A percentile compares a stretch with the other conserved stretches of the same genome.
These are phyloP conservation scores for Malurus leucopterus DNA, from an alignment of 2,797 vertebrate genomes.

Conservation along the genomic window DNA sequence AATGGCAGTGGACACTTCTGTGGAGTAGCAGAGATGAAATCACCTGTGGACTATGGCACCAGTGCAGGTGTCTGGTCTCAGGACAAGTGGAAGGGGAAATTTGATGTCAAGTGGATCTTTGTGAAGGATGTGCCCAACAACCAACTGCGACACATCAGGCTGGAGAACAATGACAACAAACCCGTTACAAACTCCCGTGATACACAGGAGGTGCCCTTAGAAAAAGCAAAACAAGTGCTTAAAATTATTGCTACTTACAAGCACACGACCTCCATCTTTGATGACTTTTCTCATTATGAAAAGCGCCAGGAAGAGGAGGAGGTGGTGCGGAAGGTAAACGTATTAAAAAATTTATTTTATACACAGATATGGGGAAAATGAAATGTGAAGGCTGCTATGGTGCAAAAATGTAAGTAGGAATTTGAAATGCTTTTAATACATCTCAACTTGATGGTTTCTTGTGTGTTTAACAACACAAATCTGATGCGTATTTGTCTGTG, in stretches of 20 bases:
- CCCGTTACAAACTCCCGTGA: slow-evolving; percentile 96
- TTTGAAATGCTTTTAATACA: background rate
- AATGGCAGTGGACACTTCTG: slow-evolving; percentile 96
- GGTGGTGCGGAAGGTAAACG: slow-evolving; percentile 89
- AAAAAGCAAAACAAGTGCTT: slow-evolving; percentile 95
- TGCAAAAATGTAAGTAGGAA: slow-evolving; percentile 61
- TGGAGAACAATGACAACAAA: slow-evolving; percentile 98
- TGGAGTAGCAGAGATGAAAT: slow-evolving; percentile 94
- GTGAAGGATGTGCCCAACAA: slow-evolving; percentile 96
- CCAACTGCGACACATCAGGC: slow-evolving; percentile 92
- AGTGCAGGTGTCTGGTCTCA: slow-evolving; percentile 96
- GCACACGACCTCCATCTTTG: slow-evolving; percentile 97
- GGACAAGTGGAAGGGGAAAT: slow-evolving; percentile 98
- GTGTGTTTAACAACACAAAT: background rate
- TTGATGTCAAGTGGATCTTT: slow-evolving; percentile 95
- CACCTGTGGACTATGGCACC: slow-evolving; percentile 94
- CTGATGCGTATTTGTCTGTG: background rate
- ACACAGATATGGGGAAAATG: slow-evolving; percentile 55
- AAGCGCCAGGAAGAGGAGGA: slow-evolving; percentile 96
- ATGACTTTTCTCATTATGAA: slow-evolving; percentile 97
- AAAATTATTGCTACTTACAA: slow-evolving; percentile 93
- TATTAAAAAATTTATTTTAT: slow-evolving; percentile 56
- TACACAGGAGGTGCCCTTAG: slow-evolving; percentile 95
- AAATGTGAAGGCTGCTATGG: slow-evolving; percentile 49
- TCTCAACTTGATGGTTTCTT: background rate